phyloP scores from a whole-genome alignment of 2,888 invertebrate species.

The Podabrus alpinus region DNA sequence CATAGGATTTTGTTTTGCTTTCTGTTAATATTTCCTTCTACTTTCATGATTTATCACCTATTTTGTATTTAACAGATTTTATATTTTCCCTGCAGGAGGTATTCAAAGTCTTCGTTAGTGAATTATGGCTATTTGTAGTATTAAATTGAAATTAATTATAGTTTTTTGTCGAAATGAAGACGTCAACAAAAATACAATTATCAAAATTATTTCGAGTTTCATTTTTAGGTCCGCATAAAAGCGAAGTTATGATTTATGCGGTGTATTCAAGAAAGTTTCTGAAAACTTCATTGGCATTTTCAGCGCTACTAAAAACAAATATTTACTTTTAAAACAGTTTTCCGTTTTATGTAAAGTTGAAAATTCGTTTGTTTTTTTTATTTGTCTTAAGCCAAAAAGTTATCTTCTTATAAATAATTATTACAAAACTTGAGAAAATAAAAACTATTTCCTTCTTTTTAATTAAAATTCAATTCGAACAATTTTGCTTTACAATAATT shows the following conservation, averaged over 20 bases:
- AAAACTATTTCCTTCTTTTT: not conserved
- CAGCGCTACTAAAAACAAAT: not conserved
- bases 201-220: not conserved
- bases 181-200: not conserved
- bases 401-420: not conserved
- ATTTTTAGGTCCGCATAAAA: not conserved
- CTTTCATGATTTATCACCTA: not conserved
- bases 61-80: not conserved
- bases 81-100: not conserved
- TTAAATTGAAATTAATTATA: not conserved
- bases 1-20: not conserved
- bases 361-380: not conserved
- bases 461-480: not conserved
- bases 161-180: not conserved
- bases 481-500: not conserved
- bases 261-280: constrained; percentile 1
- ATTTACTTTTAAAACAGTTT: constrained; percentile 2
- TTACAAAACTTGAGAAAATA: not conserved
- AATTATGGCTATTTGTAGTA: not conserved
- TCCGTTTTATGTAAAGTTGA: not conserved
- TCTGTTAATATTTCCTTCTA: not conserved
- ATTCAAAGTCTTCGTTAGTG: not conserved
- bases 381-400: not conserved
- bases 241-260: constrained; percentile 1
- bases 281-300: not conserved